Conservation (phyloP, 2,888 invertebrate species). For the Dasysyrphus albostriatus region DNA sequence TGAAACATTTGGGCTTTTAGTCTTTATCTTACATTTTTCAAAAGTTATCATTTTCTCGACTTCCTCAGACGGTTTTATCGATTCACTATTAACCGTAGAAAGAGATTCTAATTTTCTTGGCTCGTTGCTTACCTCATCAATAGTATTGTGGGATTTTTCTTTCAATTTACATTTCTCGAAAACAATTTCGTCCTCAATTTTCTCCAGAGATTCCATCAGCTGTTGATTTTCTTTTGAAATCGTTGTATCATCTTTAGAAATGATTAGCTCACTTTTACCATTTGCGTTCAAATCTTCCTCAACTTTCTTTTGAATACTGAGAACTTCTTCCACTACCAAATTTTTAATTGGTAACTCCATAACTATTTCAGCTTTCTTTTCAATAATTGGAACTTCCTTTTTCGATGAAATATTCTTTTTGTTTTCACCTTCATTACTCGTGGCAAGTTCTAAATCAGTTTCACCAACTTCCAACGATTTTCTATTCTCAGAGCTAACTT, state of each 20-base stretch:
- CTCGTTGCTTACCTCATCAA: constrained; percentile 8
- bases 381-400: neutral
- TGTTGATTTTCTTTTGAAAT: neutral
- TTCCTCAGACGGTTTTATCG: neutral
- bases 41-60: neutral
- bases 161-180: constrained; percentile 31
- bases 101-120: neutral
- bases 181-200: neutral
- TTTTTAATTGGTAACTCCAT: neutral
- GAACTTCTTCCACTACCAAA: neutral
- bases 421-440: neutral
- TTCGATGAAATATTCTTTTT: neutral
- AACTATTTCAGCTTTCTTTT: neutral
- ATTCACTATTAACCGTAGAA: neutral
- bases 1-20: neutral
- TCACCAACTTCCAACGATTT: constrained; percentile 24
- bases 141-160: neutral
- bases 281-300: neutral
- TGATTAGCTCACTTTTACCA: neutral
- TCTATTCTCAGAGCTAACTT: constrained; percentile 59
- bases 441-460: constrained; percentile 47
- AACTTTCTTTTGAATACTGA: neutral
- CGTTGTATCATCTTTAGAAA: neutral
- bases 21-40: constrained; percentile 15
- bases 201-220: neutral